phyloP scores from a whole-genome alignment of 2,113 vertebrate species.

The Hirundichthys speculiger region DNA sequence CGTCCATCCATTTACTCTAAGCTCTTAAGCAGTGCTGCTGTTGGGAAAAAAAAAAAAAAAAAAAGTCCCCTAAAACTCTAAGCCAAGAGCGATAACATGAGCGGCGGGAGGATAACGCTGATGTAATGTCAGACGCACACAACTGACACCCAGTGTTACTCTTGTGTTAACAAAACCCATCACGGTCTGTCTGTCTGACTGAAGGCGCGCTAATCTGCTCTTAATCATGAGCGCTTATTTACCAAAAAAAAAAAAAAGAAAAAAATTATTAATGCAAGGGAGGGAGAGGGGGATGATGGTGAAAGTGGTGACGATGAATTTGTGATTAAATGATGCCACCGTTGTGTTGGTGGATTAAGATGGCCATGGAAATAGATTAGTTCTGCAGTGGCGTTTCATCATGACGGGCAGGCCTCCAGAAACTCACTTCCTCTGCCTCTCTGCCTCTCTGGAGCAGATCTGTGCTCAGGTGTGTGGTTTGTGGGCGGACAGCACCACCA shows the following conservation, averaged over 20 bases:
- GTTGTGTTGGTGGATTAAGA: conserved; percentile 80
- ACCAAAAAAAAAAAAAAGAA: conserved; percentile 62
- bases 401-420: conserved; percentile 81
- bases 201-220: conserved; percentile 76
- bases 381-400: conserved; percentile 80
- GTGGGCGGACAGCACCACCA: conserved; percentile 72
- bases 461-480: conserved; percentile 3
- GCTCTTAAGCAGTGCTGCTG: conserved; percentile 76
- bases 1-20: conserved; percentile 79
- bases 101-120: conserved; percentile 76
- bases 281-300: conserved; percentile 44
- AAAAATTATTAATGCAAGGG: conserved; percentile 65
- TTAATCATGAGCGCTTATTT: conserved; percentile 82
- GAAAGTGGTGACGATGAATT: conserved; percentile 71
- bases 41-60: too few relatives aligned
- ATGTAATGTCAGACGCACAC: conserved; percentile 78
- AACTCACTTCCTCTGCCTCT: conserved; percentile 30
- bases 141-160: conserved; percentile 77
- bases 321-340: conserved; percentile 84
- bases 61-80: conserved; percentile 80
- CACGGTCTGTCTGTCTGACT: conserved; percentile 69
- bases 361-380: conserved; percentile 82
- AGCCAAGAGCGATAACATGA: conserved; percentile 79
- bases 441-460: neutral
- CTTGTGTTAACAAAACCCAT: conserved; percentile 79